Percentiles rank a stretch among this genome's conserved stretches.
Conservation (phyloP, 2,797 vertebrate species). For the Clamator glandarius region DNA sequence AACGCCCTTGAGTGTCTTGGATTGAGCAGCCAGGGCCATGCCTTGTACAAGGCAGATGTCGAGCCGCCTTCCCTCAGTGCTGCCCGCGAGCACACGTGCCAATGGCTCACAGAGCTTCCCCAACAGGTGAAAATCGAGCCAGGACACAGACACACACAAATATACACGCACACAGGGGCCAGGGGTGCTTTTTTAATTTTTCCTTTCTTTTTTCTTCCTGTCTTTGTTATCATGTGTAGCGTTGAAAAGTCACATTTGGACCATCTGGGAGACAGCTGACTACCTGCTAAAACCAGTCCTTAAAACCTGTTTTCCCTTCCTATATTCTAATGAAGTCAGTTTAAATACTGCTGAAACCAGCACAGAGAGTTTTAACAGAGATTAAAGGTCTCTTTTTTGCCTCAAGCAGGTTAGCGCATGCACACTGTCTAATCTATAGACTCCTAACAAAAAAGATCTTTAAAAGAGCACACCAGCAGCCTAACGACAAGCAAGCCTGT, state of each 20-base stretch:
- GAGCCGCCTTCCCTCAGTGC: neutral
- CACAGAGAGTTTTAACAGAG: constrained; percentile 40
- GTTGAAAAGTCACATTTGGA: neutral
- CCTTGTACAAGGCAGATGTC: neutral
- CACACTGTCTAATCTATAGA: neutral
- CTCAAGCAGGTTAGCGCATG: neutral
- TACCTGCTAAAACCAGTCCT: constrained; percentile 40
- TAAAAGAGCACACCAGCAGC: neutral
- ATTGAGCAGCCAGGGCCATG: neutral
- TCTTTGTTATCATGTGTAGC: neutral
- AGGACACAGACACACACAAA: neutral
- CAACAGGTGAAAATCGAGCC: neutral
- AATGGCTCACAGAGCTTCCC: neutral
- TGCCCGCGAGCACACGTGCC: neutral
- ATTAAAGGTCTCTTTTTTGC: constrained; percentile 46
- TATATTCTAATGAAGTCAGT: constrained; percentile 22
- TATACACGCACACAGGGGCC: no score
- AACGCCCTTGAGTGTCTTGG: neutral
- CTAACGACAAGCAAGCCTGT: neutral
- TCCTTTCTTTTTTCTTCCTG: neutral
- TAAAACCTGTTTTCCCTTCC: constrained; percentile 20
- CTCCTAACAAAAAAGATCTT: neutral
- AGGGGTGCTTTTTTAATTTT: neutral
- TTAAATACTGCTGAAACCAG: constrained; percentile 54
- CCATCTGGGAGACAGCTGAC: constrained; percentile 14